Evolutionary conservation across 1,140 invertebrate species (phyloP).

Genomic region (Papilio polytes): DNA sequence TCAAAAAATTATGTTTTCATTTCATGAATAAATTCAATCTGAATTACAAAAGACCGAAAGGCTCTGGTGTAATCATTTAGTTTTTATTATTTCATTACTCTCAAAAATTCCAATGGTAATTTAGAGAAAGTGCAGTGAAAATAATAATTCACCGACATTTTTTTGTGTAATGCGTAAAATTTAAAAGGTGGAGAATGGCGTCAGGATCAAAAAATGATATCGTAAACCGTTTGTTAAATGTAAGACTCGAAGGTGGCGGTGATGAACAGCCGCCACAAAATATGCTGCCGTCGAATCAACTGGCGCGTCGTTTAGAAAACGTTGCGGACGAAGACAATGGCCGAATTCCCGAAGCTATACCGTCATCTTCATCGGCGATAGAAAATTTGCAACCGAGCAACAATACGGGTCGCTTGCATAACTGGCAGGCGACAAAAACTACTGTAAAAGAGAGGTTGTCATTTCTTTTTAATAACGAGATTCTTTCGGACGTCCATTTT

Average conservation of each 20-base stretch:
- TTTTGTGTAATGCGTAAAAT: constrained; percentile 59
- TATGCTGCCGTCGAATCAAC: constrained; percentile 80
- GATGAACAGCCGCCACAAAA: constrained; percentile 78
- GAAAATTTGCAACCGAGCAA: constrained; percentile 72
- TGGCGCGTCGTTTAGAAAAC: constrained; percentile 59
- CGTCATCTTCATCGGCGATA: constrained; percentile 71
- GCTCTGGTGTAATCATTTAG: not conserved
- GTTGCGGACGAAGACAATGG: constrained; percentile 65
- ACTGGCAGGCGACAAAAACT: constrained; percentile 89
- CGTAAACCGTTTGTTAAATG: constrained; percentile 69
- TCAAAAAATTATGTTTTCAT: constrained; percentile 23
- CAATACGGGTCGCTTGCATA: constrained; percentile 81
- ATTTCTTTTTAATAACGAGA: constrained; percentile 93
- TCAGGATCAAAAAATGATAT: constrained; percentile 77
- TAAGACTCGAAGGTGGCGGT: constrained; percentile 62
- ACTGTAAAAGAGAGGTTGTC: constrained; percentile 91
- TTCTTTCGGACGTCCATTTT: constrained; percentile 92
- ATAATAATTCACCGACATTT: constrained; percentile 35
- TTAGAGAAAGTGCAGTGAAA: constrained; percentile 5
- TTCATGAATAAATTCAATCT: constrained; percentile 5
- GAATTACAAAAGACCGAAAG: constrained; percentile 7
- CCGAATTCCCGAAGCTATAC: constrained; percentile 58
- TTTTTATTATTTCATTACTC: not conserved
- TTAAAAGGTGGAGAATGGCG: constrained; percentile 61
- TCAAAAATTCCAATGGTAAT: not conserved